Percentiles rank a stretch among this genome's conserved stretches.
phyloP scores from a whole-genome alignment of 1,140 invertebrate genomes.

The Drosophila persimilis region DNA sequence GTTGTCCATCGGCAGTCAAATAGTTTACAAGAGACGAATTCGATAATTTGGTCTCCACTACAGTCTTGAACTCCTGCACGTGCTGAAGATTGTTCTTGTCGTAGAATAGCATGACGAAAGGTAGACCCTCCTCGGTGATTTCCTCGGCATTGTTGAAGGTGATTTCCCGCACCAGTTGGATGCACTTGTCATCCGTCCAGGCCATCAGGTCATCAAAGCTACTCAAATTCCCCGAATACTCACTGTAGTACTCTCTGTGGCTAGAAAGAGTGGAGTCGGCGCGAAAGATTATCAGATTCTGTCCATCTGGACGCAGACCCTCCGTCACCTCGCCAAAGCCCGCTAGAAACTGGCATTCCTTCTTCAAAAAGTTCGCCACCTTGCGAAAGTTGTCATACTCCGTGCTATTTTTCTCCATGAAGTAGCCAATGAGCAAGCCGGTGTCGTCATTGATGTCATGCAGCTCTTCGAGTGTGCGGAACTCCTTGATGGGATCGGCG shows the following conservation, averaged over 20 bases:
- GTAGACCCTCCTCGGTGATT: conserved; percentile 36
- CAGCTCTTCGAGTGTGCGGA: conserved; percentile 89
- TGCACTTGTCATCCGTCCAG: conserved; percentile 38
- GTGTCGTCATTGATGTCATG: conserved; percentile 91
- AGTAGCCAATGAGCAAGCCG: conserved; percentile 95
- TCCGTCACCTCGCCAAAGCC: conserved; percentile 91
- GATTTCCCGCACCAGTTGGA: conserved; percentile 32
- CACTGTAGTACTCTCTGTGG: conserved; percentile 4
- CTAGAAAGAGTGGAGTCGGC: neutral
- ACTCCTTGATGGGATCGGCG: conserved; percentile 93
- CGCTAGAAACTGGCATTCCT: conserved; percentile 96
- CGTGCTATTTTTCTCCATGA: conserved; percentile 89
- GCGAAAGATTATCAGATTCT: conserved; percentile 27
- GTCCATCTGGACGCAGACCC: conserved; percentile 1
- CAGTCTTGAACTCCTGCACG: conserved; percentile 24
- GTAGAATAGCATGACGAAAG: conserved; percentile 53
- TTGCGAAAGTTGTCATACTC: conserved; percentile 91
- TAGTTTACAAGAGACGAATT: conserved; percentile 31
- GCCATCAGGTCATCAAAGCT: neutral
- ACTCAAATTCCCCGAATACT: conserved; percentile 36
- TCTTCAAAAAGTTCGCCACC: conserved; percentile 92
- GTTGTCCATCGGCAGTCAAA: conserved; percentile 31
- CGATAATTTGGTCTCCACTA: conserved; percentile 6
- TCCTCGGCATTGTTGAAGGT: conserved; percentile 66
- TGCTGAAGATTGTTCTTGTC: conserved; percentile 16